Base-by-base conservation (phyloP, 2,113 vertebrate genomes). In the Talpa occidentalis region DNA sequence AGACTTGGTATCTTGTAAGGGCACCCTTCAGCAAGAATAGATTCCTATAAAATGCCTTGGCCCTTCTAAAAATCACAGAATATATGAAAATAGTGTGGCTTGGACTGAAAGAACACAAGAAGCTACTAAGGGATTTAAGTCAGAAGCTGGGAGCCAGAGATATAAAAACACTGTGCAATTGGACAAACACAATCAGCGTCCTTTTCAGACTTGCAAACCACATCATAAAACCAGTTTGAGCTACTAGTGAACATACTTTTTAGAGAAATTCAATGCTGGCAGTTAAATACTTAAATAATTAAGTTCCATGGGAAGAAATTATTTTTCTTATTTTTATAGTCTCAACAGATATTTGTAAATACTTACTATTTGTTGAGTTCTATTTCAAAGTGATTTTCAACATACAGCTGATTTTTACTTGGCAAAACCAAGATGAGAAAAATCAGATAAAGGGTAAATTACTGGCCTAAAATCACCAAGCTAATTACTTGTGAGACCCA, bases 271-370 rank as follows among this genome's bases (percentile, higher is more conserved):
- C 14, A 21, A 76, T 26, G 26, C 44, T 62, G 69, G 12, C 47
- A 40, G 83, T 90, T 91, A 95, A 91, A 59, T n/a, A 15, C n/a
- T 89, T 62, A 96, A 82, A 60, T 87, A 85, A 52, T 92, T 95
- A 87, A 28, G 19, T 70, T 30, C 56, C 72, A 17, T 10, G 64
- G 8, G 15, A 90, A 82, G 6, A 6, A 44, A 22, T 91, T 26
- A 11, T 88, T 89, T 84, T 47, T 79, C 47, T 69, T 81, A 64
- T 26, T 82, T 88, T 91, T 40, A 89, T 2, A 78, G 24, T 15
- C 42, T 49, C 28, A 87, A 73, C 4, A 89, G 6, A 54, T 82
- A 74, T 69, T 93, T 94, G 28, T 37, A 86, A 91, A 94, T 59
- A 96, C 49, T 86, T n/a, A 92, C 87, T 93, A 70, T 4, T 90